Percentiles rank a stretch among this genome's conserved stretches.
phyloP scores from a whole-genome alignment of 2,888 invertebrate genomes.

The Liopterus haemorrhoidalis region DNA sequence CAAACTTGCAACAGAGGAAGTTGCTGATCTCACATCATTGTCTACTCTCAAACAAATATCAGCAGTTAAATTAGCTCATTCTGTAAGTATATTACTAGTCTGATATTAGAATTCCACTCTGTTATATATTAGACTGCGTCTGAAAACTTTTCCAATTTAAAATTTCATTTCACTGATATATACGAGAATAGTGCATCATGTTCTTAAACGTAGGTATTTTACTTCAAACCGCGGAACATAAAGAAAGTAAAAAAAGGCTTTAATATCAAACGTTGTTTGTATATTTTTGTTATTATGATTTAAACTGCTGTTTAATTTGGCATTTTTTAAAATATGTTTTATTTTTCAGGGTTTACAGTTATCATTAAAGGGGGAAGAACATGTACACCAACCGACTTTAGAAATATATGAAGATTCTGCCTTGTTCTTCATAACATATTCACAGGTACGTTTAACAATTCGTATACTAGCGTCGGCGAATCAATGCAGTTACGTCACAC shows the following conservation, averaged over 20 bases:
- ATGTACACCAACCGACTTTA: conserved; percentile 47
- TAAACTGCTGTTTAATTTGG: conserved; percentile 6
- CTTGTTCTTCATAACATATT: conserved; percentile 52
- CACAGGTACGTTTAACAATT: conserved; percentile 45
- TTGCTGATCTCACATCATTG: conserved; percentile 39
- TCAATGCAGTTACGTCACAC: too few species aligned
- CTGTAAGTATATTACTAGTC: conserved; percentile 39
- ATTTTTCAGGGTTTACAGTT: conserved; percentile 36
- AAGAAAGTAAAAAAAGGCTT: neutral
- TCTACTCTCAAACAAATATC: conserved; percentile 39
- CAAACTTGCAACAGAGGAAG: conserved; percentile 31
- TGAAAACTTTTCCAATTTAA: neutral
- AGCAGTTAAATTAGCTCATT: conserved; percentile 41
- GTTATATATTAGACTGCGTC: neutral
- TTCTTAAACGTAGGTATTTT: conserved; percentile 10
- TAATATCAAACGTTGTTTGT: conserved; percentile 18
- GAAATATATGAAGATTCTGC: conserved; percentile 48
- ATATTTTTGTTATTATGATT: neutral
- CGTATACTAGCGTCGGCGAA: neutral
- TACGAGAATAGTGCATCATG: neutral
- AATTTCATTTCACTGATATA: neutral
- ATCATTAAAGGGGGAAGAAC: conserved; percentile 33
- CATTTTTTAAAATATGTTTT: conserved; percentile 16
- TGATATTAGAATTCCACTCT: too few species aligned
- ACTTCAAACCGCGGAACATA: neutral